These are phyloP conservation scores for Oxycera nigricornis DNA, from an alignment of 2,888 invertebrate genomes.

Conservation along the genomic window DNA sequence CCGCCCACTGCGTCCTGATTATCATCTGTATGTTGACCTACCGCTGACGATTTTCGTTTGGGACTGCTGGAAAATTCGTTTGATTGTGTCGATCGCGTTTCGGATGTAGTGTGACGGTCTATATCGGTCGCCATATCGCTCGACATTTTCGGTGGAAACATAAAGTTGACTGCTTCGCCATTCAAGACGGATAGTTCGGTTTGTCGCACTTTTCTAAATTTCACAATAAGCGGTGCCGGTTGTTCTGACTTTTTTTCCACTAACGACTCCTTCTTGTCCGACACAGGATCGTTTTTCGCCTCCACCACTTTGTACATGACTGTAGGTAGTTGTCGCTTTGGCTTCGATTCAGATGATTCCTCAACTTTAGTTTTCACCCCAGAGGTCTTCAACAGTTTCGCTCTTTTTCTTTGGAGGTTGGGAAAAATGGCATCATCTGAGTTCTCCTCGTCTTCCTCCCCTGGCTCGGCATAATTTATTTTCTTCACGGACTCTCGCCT, in stretches of 20 bases:
- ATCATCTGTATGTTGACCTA: conserved; percentile 45
- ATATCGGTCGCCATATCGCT: conserved; percentile 63
- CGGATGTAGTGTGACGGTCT: conserved; percentile 64
- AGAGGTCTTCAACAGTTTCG: not conserved
- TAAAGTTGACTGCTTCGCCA: conserved; percentile 86
- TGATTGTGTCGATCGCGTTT: conserved; percentile 54
- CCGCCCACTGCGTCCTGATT: conserved; percentile 41
- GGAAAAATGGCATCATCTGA: conserved; percentile 42
- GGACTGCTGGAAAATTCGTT: conserved; percentile 53
- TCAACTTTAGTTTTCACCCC: conserved; percentile 1
- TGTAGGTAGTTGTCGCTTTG: conserved; percentile 53
- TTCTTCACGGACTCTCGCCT: conserved; percentile 50
- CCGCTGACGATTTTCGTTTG: conserved; percentile 44
- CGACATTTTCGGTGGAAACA: conserved; percentile 72
- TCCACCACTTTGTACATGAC: conserved; percentile 59
- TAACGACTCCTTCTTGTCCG: conserved; percentile 36
- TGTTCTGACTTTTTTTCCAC: conserved; percentile 41
- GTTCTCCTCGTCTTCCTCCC: conserved; percentile 48
- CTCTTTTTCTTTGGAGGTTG: conserved; percentile 36
- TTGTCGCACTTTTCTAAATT: conserved; percentile 76
- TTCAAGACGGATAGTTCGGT: conserved; percentile 78
- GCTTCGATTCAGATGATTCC: conserved; percentile 3
- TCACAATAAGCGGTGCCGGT: conserved; percentile 69
- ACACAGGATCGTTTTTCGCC: conserved; percentile 49
- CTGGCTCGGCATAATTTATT: conserved; percentile 48